Percentiles rank a stretch among this genome's conserved stretches.
These are phyloP conservation scores for Dasyurus viverrinus DNA, from an alignment of 2,113 vertebrate species.

Conservation along the genomic window DNA sequence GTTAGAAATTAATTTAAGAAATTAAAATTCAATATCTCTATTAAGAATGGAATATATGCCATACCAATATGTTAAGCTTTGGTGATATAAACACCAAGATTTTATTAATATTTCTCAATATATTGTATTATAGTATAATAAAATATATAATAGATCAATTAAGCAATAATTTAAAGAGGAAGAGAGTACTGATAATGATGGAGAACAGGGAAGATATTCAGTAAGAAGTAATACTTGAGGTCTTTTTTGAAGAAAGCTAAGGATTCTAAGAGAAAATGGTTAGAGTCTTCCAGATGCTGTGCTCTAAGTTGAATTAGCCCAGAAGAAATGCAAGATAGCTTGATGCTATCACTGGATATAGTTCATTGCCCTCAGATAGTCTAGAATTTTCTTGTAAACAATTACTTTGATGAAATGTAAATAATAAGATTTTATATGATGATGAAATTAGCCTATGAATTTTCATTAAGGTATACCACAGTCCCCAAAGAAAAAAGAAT, in stretches of 20 bases:
- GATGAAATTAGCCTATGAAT: neutral
- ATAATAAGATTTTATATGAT: neutral
- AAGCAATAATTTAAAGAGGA: neutral
- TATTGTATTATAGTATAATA: too few species aligned
- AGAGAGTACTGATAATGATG: neutral
- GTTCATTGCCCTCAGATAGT: neutral
- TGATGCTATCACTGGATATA: constrained; percentile 13
- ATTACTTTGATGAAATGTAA: neutral
- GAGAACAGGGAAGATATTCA: neutral
- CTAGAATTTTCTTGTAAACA: neutral
- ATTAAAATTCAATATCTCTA: neutral
- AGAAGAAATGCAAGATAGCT: neutral
- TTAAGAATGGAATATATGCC: neutral
- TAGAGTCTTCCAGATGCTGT: neutral
- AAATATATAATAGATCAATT: neutral
- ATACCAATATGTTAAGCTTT: neutral
- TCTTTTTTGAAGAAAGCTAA: neutral
- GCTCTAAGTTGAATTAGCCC: too few species aligned
- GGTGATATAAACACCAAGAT: too few species aligned
- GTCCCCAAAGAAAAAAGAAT: constrained; percentile 7
- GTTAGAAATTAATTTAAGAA: neutral
- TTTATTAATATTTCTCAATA: too few species aligned
- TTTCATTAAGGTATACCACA: neutral
- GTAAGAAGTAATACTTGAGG: neutral
- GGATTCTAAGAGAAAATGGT: neutral